A percentile compares a stretch with the other conserved stretches of the same genome.
phyloP scores from a whole-genome alignment of 2,797 vertebrate species.

The Anas georgica region DNA sequence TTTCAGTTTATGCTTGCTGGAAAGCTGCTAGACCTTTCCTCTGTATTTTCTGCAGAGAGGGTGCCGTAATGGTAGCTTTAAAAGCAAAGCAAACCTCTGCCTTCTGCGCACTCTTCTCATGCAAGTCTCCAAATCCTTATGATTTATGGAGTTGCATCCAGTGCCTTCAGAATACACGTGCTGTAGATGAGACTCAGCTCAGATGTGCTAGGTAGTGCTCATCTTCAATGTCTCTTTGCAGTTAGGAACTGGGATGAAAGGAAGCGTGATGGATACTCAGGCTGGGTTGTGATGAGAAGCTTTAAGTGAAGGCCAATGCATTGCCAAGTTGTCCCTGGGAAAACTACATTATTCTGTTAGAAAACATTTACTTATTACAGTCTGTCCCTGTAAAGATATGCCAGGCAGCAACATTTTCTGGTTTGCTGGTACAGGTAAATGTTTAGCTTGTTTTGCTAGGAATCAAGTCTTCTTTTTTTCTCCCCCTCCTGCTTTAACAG shows the following conservation, averaged over 20 bases:
- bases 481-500: constrained; percentile 8
- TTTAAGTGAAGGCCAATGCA: background rate
- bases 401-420: background rate
- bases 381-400: background rate
- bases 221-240: background rate
- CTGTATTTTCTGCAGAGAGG: background rate
- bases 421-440: background rate
- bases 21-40: background rate
- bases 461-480: constrained; percentile 11
- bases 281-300: background rate
- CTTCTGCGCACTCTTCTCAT: background rate
- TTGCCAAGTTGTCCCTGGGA: background rate
- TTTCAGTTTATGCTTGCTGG: background rate
- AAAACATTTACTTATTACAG: background rate
- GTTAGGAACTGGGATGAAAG: background rate
- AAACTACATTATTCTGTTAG: background rate
- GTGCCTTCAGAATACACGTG: background rate
- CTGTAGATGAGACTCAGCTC: background rate
- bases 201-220: background rate
- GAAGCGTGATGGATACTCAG: background rate
- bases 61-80: background rate
- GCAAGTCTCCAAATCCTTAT: background rate
- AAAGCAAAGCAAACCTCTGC: background rate
- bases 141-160: background rate
- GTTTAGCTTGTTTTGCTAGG: background rate